These are phyloP conservation scores for Tetramorium simillimum DNA, from an alignment of 1,140 invertebrate species.

Conservation along the genomic window DNA sequence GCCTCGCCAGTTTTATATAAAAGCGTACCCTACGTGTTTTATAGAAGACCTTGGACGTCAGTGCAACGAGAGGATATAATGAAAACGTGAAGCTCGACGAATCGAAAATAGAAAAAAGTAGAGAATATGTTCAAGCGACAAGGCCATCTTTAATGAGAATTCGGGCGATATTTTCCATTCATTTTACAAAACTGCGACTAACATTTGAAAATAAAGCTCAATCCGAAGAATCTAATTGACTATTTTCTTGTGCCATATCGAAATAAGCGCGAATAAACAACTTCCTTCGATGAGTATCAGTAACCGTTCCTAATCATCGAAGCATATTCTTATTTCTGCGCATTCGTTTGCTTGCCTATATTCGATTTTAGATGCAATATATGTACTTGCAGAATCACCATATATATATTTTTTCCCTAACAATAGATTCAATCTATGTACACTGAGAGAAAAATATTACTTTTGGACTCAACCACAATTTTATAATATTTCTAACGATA, in stretches of 20 bases:
- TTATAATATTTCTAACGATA: too few relatives aligned
- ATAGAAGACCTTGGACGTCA: constrained; percentile 54
- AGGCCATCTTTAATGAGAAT: constrained; percentile 76
- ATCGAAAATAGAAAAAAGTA: constrained; percentile 39
- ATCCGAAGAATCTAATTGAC: background rate
- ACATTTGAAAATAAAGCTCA: background rate
- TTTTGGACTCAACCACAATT: too few relatives aligned
- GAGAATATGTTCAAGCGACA: constrained; percentile 49
- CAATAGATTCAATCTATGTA: background rate
- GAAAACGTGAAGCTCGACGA: constrained; percentile 46
- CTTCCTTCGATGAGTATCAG: background rate
- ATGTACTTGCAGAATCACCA: background rate
- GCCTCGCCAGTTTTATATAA: constrained; percentile 41
- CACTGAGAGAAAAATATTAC: too few relatives aligned
- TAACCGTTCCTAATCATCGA: background rate
- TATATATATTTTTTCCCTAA: background rate
- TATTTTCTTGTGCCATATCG: background rate
- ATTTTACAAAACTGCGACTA: constrained; percentile 72
- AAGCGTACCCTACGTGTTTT: background rate
- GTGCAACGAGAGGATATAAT: constrained; percentile 34
- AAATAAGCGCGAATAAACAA: background rate
- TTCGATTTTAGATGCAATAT: background rate
- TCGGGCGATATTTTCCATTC: constrained; percentile 74
- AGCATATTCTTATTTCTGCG: background rate
- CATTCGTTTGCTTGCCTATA: background rate